phyloP scores from a whole-genome alignment of 2,888 invertebrate species.

The Himalopsyche anomala region DNA sequence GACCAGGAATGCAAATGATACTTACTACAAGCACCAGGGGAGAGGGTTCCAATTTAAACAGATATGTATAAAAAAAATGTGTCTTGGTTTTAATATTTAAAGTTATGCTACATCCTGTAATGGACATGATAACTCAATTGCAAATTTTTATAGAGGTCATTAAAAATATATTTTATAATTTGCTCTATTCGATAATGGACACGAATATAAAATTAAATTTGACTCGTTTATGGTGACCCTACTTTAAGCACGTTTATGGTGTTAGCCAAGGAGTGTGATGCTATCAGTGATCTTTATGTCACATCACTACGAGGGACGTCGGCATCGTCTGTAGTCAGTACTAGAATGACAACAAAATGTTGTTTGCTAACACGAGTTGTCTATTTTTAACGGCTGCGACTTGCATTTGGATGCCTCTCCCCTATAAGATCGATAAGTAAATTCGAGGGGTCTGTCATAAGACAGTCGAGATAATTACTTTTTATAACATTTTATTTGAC shows the following conservation, averaged over 20 bases:
- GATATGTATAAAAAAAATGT: too few species aligned
- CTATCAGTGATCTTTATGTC: slow-evolving; percentile 9
- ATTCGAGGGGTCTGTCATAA: background rate
- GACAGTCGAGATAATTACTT: background rate
- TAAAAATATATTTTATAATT: background rate
- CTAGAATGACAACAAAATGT: slow-evolving; percentile 17
- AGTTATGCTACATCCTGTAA: too few species aligned
- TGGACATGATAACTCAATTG: too few species aligned
- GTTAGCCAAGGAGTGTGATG: background rate
- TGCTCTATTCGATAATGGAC: background rate
- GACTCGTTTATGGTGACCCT: background rate
- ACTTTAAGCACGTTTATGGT: background rate
- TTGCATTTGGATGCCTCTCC: background rate
- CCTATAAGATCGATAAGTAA: background rate
- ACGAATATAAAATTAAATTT: background rate
- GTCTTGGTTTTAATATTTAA: too few species aligned
- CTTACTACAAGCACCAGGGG: too few species aligned
- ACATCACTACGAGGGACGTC: background rate
- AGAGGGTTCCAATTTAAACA: too few species aligned
- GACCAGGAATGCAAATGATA: too few species aligned
- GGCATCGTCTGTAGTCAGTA: background rate
- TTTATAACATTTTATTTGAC: too few species aligned
- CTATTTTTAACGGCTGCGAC: slow-evolving; percentile 4
- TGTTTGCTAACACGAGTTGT: slow-evolving; percentile 8
- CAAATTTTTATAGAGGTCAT: too few species aligned